These are phyloP conservation scores for Cryptocephalus primarius DNA, from an alignment of 2,888 invertebrate species.

Conservation along the genomic window DNA sequence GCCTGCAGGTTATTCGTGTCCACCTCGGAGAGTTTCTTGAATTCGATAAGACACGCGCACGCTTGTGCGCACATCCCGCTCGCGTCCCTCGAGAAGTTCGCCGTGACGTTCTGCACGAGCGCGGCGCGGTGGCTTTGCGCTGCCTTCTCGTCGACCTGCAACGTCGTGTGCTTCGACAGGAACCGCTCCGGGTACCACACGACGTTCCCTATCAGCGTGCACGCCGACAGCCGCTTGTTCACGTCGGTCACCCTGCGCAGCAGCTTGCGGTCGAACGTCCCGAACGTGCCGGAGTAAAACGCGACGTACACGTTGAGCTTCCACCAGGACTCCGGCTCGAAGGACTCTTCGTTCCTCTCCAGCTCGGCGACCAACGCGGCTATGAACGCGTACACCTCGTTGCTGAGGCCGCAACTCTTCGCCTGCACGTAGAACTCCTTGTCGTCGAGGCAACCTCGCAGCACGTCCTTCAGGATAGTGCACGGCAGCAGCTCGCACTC, in stretches of 20 bases:
- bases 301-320: slow-evolving; percentile 59
- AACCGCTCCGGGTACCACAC: slow-evolving; percentile 82
- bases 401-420: slow-evolving; percentile 30
- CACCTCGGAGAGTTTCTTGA: slow-evolving; percentile 42
- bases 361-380: slow-evolving; percentile 47
- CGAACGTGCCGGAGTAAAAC: slow-evolving; percentile 60
- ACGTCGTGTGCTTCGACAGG: slow-evolving; percentile 50
- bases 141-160: slow-evolving; percentile 40
- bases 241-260: slow-evolving; percentile 63
- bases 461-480: slow-evolving; percentile 50
- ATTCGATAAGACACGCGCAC: slow-evolving; percentile 50
- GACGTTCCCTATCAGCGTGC: slow-evolving; percentile 68
- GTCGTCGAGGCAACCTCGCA: slow-evolving; percentile 30
- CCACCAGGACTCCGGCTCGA: slow-evolving; percentile 48
- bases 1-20: slow-evolving; percentile 40
- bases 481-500: slow-evolving; percentile 57
- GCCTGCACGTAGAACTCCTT: slow-evolving; percentile 21
- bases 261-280: slow-evolving; percentile 64
- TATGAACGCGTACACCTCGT: slow-evolving; percentile 59
- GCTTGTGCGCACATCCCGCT: slow-evolving; percentile 38
- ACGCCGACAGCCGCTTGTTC: slow-evolving; percentile 66
- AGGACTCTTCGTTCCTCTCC: slow-evolving; percentile 46
- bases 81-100: slow-evolving; percentile 53
- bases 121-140: slow-evolving; percentile 34
- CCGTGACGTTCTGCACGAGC: slow-evolving; percentile 29